Evolutionary conservation across 1,140 invertebrate genomes (phyloP).

Genomic region (Macrobrachium rosenbergii): DNA sequence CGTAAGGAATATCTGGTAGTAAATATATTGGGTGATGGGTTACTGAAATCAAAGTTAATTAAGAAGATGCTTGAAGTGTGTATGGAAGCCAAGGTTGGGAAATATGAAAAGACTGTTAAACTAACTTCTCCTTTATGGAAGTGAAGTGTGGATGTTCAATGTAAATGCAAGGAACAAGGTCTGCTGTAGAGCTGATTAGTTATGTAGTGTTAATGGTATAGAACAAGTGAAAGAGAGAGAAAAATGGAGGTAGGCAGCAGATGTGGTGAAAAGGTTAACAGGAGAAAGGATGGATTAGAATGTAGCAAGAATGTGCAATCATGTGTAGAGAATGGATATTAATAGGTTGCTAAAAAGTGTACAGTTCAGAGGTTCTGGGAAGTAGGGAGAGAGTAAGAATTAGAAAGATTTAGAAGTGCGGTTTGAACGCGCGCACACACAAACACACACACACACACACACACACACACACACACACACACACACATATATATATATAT

Average conservation of each 20-base stretch:
- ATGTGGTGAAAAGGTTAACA: too few species aligned
- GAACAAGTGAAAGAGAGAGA: slow-evolving; percentile 7
- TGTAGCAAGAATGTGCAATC: not conserved
- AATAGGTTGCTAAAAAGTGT: not conserved
- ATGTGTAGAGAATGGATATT: not conserved
- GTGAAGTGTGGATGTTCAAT: not conserved
- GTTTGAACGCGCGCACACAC: not conserved
- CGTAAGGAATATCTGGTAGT: too few species aligned
- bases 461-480: not conserved
- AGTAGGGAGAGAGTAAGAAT: slow-evolving; percentile 5
- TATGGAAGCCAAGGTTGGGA: too few species aligned
- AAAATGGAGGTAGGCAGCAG: not conserved
- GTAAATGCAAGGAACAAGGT: not conserved
- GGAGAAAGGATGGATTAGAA: slow-evolving; percentile 1
- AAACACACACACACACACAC: not conserved
- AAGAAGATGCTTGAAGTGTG: too few species aligned
- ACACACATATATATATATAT: too few species aligned
- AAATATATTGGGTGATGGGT: too few species aligned
- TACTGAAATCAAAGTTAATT: too few species aligned
- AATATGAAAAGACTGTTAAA: too few species aligned
- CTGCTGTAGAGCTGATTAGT: not conserved
- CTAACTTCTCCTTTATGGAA: too few species aligned
- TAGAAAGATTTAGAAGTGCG: not conserved
- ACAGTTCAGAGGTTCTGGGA: not conserved
- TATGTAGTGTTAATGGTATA: not conserved